Evolutionary conservation across 2,888 invertebrate species (phyloP).

Genomic region (Nephrotoma appendiculata): DNA sequence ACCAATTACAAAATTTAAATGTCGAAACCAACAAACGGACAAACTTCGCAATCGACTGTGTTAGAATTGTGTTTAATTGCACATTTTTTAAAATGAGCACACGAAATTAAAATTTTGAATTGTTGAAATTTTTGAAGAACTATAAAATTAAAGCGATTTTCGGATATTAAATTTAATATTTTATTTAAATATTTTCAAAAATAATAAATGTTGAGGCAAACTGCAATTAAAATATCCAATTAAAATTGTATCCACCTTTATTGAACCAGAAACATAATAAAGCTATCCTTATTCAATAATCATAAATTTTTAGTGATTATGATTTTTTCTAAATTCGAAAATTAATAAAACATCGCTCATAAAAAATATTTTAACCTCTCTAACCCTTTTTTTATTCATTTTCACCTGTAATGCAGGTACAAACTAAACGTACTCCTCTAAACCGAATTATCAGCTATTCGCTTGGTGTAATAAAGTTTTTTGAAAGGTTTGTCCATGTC

Average conservation of each 20-base stretch:
- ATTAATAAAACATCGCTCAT: not conserved
- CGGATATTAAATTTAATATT: too few relatives aligned
- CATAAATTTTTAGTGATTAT: not conserved
- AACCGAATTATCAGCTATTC: not conserved
- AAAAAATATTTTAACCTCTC: not conserved
- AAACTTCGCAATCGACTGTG: too few relatives aligned
- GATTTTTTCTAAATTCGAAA: not conserved
- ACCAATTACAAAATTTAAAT: too few relatives aligned
- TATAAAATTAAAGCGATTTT: too few relatives aligned
- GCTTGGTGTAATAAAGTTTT: not conserved
- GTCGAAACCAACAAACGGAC: too few relatives aligned
- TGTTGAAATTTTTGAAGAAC: too few relatives aligned
- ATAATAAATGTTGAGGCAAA: not conserved
- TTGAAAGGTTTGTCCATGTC: not conserved
- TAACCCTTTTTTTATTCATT: not conserved
- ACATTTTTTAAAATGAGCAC: too few relatives aligned
- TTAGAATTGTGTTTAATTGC: too few relatives aligned
- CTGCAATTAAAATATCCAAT: not conserved
- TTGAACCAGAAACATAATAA: not conserved
- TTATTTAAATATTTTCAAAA: too few relatives aligned
- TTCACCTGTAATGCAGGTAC: not conserved
- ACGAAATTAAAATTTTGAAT: too few relatives aligned
- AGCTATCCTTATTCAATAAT: not conserved
- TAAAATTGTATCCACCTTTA: not conserved
- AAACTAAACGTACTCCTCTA: not conserved